Percentiles rank a stretch among this genome's conserved stretches.
These are phyloP conservation scores for Rhyacichthys aspro DNA, from an alignment of 2,797 vertebrate genomes.

Conservation along the genomic window DNA sequence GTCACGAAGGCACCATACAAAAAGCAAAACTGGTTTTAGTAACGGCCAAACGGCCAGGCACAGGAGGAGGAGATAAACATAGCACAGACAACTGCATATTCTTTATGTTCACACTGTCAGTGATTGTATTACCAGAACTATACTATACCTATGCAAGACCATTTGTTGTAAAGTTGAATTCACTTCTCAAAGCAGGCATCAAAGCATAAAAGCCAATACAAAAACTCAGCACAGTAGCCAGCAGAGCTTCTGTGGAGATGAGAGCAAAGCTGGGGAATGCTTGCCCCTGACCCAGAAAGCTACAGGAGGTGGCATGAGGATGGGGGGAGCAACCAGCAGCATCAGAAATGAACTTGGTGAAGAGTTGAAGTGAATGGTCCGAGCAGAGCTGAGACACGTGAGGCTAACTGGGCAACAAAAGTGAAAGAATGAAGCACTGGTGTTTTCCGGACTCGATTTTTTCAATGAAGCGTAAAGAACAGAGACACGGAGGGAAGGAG, in stretches of 20 bases:
- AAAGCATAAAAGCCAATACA: not conserved
- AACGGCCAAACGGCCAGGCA: conserved; percentile 6
- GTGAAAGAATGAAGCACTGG: conserved; percentile 44
- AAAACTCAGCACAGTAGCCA: conserved; percentile 30
- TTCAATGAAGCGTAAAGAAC: conserved; percentile 69
- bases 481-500: conserved; percentile 30
- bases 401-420: conserved; percentile 33
- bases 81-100: too few species aligned
- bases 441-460: conserved; percentile 59
- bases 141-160: not conserved
- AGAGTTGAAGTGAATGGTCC: conserved; percentile 35
- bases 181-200: not conserved
- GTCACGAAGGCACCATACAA: not conserved
- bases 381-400: conserved; percentile 41
- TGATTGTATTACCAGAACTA: too few species aligned
- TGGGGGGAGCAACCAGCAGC: conserved; percentile 15
- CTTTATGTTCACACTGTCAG: not conserved
- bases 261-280: conserved; percentile 38
- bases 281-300: conserved; percentile 65
- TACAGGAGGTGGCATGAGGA: conserved; percentile 52
- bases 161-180: not conserved
- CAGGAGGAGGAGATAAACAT: too few species aligned
- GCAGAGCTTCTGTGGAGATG: conserved; percentile 38
- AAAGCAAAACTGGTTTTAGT: conserved; percentile 32
- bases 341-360: conserved; percentile 33